These are phyloP conservation scores for Rhinatrema bivittatum DNA, from an alignment of 2,797 vertebrate species.

Conservation along the genomic window DNA sequence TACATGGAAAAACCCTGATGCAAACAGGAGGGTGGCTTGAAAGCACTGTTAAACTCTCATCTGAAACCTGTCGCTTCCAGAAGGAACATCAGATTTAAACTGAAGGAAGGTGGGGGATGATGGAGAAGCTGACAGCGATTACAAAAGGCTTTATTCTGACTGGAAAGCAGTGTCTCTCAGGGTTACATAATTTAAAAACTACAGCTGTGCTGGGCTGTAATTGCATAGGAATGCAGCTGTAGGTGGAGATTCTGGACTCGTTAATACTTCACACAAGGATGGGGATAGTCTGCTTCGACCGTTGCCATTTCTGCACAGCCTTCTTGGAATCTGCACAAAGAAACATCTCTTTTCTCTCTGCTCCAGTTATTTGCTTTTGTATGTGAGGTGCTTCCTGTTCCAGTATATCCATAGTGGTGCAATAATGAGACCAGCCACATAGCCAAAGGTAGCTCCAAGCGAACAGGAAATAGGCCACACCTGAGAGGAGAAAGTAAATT, in stretches of 20 bases:
- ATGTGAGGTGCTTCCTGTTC: constrained; percentile 88
- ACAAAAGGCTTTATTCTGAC: constrained; percentile 60
- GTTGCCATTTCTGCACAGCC: constrained; percentile 48
- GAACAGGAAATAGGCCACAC: constrained; percentile 95
- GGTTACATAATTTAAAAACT: constrained; percentile 59
- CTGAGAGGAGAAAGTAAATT: constrained; percentile 58
- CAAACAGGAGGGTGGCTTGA: constrained; percentile 29
- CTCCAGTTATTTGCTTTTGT: constrained; percentile 86
- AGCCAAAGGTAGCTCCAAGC: constrained; percentile 81
- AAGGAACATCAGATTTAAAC: constrained; percentile 16
- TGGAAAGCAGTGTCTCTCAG: constrained; percentile 69
- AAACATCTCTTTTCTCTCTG: constrained; percentile 44
- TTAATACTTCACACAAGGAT: constrained; percentile 15
- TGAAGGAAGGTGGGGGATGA: constrained; percentile 32
- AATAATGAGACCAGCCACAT: constrained; percentile 73
- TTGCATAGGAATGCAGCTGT: constrained; percentile 29
- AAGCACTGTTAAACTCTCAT: constrained; percentile 48
- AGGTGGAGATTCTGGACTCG: constrained; percentile 42
- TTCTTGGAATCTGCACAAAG: constrained; percentile 54
- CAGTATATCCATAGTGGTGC: constrained; percentile 91
- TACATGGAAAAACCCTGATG: constrained; percentile 32
- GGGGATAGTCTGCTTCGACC: constrained; percentile 38
- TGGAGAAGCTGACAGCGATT: constrained; percentile 45
- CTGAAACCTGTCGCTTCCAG: constrained; percentile 41
- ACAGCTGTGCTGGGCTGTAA: constrained; percentile 49